Conservation (phyloP, 2,797 vertebrate species). For the Poliocrania exsul region DNA sequence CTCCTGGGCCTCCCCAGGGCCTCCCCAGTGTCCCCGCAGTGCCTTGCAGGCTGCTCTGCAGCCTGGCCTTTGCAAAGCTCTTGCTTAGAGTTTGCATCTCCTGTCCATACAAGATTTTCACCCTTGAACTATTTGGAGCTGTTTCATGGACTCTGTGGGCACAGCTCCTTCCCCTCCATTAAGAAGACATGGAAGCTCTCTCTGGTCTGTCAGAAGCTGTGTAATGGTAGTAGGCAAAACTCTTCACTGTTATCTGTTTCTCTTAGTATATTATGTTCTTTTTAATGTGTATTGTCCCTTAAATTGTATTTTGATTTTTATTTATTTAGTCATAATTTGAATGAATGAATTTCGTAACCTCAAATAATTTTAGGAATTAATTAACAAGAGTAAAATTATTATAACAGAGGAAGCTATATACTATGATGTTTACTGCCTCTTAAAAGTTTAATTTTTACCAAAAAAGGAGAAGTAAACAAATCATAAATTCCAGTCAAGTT, state of each 20-base stretch:
- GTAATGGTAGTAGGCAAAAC: neutral
- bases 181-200: accelerated
- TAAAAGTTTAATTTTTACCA: neutral
- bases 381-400: neutral
- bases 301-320: neutral
- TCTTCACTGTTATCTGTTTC: neutral
- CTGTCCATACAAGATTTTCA: neutral
- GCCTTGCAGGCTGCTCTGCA: accelerated
- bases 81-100: accelerated
- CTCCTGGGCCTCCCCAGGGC: neutral
- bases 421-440: accelerated
- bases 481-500: neutral
- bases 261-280: neutral
- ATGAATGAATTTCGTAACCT: neutral
- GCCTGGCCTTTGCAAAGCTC: neutral
- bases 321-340: neutral
- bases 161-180: accelerated
- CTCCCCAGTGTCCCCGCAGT: neutral
- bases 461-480: neutral
- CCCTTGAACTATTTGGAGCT: accelerated
- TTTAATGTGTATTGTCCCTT: neutral
- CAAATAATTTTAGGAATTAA: neutral
- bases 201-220: accelerated
- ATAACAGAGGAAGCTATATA: neutral
- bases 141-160: neutral